phyloP scores from a whole-genome alignment of 2,797 vertebrate genomes.

The Pteropus rufus region DNA sequence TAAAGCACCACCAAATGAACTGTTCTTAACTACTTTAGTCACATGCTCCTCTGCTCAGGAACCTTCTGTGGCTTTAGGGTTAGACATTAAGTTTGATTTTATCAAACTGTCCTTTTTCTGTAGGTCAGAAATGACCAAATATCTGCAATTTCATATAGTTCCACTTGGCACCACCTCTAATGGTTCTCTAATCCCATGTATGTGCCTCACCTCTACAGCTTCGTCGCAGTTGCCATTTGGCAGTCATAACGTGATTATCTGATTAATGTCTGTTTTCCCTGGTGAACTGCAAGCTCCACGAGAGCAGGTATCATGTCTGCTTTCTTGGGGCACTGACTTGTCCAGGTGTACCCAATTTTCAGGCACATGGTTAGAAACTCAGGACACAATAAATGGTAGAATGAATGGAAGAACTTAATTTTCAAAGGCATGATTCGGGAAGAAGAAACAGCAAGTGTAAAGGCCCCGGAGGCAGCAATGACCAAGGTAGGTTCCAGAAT shows the following conservation, averaged over 20 bases:
- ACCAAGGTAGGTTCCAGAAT: not conserved
- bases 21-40: not conserved
- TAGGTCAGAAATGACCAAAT: not conserved
- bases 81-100: not conserved
- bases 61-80: not conserved
- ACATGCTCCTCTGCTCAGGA: not conserved
- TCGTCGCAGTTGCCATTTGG: not conserved
- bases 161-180: not conserved
- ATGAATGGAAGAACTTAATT: not conserved
- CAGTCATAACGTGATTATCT: not conserved
- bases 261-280: not conserved
- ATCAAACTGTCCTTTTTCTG: not conserved
- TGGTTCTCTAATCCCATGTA: not conserved
- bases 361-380: not conserved
- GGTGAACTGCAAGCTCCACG: not conserved
- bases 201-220: not conserved
- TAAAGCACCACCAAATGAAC: not conserved
- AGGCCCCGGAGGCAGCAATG: not conserved
- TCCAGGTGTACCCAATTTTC: not conserved
- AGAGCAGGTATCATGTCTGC: not conserved
- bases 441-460: not conserved
- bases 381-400: not conserved
- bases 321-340: not conserved
- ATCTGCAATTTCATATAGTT: not conserved
- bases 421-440: not conserved